A percentile compares a stretch with the other conserved stretches of the same genome.
Conservation (phyloP, 1,140 invertebrate species). For the Platyura marginata region DNA sequence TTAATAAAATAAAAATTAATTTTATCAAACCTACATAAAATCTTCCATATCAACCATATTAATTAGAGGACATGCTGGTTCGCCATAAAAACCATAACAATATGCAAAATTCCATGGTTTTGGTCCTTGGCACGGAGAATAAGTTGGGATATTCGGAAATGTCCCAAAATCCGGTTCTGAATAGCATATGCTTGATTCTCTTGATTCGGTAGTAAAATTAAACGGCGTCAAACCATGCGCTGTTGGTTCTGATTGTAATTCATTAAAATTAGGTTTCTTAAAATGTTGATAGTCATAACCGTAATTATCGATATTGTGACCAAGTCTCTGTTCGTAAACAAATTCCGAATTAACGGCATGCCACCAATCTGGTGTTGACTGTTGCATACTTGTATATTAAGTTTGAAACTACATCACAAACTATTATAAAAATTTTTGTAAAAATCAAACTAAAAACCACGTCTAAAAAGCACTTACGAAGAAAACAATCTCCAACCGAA, state of each 20-base stretch:
- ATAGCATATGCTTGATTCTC: too few relatives aligned
- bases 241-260: too few relatives aligned
- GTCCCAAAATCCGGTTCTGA: too few relatives aligned
- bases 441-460: neutral
- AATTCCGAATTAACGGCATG: conserved; percentile 1
- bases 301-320: too few relatives aligned
- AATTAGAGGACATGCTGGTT: conserved; percentile 37
- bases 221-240: too few relatives aligned
- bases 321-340: neutral
- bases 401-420: neutral
- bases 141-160: conserved; percentile 3
- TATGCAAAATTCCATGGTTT: conserved; percentile 37
- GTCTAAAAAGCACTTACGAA: too few relatives aligned
- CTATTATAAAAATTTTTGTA: neutral
- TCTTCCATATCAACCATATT: conserved; percentile 43
- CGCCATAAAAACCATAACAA: conserved; percentile 33
- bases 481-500: neutral
- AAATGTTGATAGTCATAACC: too few relatives aligned
- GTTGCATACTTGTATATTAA: neutral
- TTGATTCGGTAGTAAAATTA: too few relatives aligned
- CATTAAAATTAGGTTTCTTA: too few relatives aligned
- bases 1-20: too few relatives aligned
- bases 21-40: conserved; percentile 46
- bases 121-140: conserved; percentile 30
- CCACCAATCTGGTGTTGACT: neutral